Conservation (phyloP, 1,140 invertebrate species). For the Drosophila sproati region DNA sequence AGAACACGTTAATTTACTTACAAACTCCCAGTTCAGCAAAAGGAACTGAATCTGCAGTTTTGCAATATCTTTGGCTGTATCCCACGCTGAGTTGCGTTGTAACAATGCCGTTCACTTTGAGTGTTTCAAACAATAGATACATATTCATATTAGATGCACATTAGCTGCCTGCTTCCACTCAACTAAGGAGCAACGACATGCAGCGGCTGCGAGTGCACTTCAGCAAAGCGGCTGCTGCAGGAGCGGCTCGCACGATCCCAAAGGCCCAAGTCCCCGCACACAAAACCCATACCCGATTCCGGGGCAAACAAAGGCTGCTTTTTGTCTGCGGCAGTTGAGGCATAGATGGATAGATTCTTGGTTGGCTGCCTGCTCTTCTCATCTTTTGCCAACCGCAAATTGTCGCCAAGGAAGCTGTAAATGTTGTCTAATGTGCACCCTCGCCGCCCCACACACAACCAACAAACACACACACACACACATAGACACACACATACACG, state of each 20-base stretch:
- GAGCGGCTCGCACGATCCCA: constrained; percentile 12
- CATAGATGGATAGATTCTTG: constrained; percentile 39
- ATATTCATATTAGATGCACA: constrained; percentile 67
- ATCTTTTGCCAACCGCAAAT: constrained; percentile 51
- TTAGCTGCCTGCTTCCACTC: constrained; percentile 49
- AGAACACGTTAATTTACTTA: too few species aligned
- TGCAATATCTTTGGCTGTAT: constrained; percentile 7
- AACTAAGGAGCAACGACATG: constrained; percentile 36
- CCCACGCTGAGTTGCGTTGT: constrained; percentile 30
- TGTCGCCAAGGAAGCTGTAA: constrained; percentile 53
- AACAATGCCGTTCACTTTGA: constrained; percentile 49
- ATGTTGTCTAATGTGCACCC: constrained; percentile 42
- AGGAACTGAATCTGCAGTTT: neutral
- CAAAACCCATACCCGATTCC: constrained; percentile 8
- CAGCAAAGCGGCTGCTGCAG: constrained; percentile 29
- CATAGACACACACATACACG: constrained; percentile 5
- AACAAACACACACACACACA: constrained; percentile 6
- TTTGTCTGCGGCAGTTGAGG: constrained; percentile 43
- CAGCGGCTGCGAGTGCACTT: constrained; percentile 37
- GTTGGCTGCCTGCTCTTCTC: constrained; percentile 9
- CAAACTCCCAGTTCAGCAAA: neutral
- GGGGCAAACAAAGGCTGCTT: constrained; percentile 42
- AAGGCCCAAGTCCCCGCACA: constrained; percentile 5
- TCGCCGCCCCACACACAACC: constrained; percentile 28
- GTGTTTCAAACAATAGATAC: constrained; percentile 41